These are phyloP conservation scores for Sternarchorhynchus goeldii DNA, from an alignment of 2,797 vertebrate genomes.

Conservation along the genomic window DNA sequence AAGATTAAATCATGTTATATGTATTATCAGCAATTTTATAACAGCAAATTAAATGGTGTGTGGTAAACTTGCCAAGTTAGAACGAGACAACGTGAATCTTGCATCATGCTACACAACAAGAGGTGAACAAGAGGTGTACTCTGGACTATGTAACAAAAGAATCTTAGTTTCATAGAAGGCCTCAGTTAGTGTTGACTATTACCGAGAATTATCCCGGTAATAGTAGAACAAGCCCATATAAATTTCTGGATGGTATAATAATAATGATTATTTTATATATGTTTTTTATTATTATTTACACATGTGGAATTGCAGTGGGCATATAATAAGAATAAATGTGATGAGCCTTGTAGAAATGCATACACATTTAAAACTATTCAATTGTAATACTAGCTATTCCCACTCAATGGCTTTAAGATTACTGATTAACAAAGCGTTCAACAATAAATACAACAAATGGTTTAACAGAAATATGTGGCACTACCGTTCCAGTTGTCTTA, in stretches of 20 bases:
- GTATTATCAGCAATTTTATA: not conserved
- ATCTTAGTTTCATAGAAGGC: conserved; percentile 32
- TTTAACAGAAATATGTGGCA: not conserved
- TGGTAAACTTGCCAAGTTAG: too few relatives aligned
- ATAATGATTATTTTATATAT: too few relatives aligned
- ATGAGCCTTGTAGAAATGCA: too few relatives aligned
- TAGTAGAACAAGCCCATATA: conserved; percentile 6
- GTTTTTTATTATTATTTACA: too few relatives aligned
- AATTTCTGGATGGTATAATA: too few relatives aligned
- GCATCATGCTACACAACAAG: conserved; percentile 16
- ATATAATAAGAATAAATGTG: too few relatives aligned
- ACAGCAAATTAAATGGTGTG: not conserved
- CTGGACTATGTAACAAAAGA: conserved; percentile 36
- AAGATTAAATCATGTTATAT: too few relatives aligned
- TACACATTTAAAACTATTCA: not conserved
- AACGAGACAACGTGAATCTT: not conserved
- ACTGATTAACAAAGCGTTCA: not conserved
- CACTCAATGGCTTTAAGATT: not conserved
- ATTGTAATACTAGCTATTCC: too few relatives aligned
- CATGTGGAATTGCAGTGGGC: too few relatives aligned
- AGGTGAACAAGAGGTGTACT: conserved; percentile 25
- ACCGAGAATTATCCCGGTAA: conserved; percentile 37
- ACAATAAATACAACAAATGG: conserved; percentile 1
- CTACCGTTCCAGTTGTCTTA: not conserved
- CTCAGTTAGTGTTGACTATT: conserved; percentile 38